A percentile compares a stretch with the other conserved stretches of the same genome.
These are phyloP conservation scores for Philotrypesis tridentata DNA, from an alignment of 1,140 invertebrate species.

Conservation along the genomic window DNA sequence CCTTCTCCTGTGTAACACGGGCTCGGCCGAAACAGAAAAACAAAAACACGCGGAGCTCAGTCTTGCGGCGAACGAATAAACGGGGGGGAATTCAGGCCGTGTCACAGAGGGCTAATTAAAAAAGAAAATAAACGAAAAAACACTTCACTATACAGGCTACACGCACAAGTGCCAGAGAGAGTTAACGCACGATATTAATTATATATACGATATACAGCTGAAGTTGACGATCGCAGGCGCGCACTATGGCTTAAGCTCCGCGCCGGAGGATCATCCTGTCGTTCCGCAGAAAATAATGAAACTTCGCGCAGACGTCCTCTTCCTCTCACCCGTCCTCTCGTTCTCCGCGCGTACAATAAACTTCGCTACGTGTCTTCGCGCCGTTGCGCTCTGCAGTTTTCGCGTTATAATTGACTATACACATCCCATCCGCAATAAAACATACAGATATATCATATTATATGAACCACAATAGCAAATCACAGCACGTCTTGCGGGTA, in stretches of 20 bases:
- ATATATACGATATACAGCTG: neutral
- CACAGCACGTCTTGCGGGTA: neutral
- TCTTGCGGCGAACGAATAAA: neutral
- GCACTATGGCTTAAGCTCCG: neutral
- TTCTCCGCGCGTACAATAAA: too few species aligned
- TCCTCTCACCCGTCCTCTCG: too few species aligned
- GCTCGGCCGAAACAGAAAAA: neutral
- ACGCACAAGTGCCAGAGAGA: conserved; percentile 21
- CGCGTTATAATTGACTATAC: neutral
- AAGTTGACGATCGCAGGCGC: neutral
- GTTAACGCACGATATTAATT: too few species aligned
- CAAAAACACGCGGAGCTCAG: neutral
- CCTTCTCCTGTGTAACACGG: too few species aligned
- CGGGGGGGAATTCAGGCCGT: too few species aligned
- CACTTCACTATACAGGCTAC: neutral
- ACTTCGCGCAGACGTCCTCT: too few species aligned
- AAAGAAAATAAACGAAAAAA: neutral
- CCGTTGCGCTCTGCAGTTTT: too few species aligned
- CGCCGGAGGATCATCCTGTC: conserved; percentile 5
- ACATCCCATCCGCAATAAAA: neutral
- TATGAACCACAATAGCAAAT: neutral
- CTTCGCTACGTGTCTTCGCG: too few species aligned
- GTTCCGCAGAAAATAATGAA: too few species aligned
- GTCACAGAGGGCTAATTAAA: too few species aligned
- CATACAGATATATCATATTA: too few species aligned